Conservation (phyloP, 1,140 invertebrate genomes). For the Dinoponera quadriceps region DNA sequence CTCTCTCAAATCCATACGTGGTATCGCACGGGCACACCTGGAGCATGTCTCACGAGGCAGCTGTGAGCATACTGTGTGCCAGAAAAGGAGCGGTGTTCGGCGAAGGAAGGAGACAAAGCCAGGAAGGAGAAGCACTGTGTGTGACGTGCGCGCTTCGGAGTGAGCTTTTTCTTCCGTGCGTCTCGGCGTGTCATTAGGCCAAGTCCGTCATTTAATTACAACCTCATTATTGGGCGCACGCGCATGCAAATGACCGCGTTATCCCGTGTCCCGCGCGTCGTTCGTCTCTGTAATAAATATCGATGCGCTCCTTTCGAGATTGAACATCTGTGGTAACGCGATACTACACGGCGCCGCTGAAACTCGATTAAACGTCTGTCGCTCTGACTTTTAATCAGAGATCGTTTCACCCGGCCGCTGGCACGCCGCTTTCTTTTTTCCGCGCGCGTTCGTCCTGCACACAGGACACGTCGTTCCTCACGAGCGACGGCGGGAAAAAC, state of each 20-base stretch:
- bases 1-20: no score
- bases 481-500: no score
- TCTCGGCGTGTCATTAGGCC: slow-evolving; percentile 11
- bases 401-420: background rate
- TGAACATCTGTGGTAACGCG: slow-evolving; percentile 37
- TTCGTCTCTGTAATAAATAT: slow-evolving; percentile 44
- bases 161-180: background rate
- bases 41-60: no score
- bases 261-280: background rate
- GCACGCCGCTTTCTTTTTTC: background rate
- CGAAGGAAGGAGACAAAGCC: no score
- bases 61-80: no score
- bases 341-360: slow-evolving; percentile 36
- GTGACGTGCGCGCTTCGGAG: no score
- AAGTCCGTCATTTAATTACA: slow-evolving; percentile 47
- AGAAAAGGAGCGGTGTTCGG: no score
- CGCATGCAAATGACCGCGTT: background rate
- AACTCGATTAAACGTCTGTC: slow-evolving; percentile 49
- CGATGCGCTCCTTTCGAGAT: slow-evolving; percentile 41
- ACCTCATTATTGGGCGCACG: slow-evolving; percentile 41
- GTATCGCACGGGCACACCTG: no score
- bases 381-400: slow-evolving; percentile 55
- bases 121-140: no score
- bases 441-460: background rate
- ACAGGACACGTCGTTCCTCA: background rate